Evolutionary conservation across 2,797 vertebrate species (phyloP).

Genomic region (Neosalanx taihuensis): DNA sequence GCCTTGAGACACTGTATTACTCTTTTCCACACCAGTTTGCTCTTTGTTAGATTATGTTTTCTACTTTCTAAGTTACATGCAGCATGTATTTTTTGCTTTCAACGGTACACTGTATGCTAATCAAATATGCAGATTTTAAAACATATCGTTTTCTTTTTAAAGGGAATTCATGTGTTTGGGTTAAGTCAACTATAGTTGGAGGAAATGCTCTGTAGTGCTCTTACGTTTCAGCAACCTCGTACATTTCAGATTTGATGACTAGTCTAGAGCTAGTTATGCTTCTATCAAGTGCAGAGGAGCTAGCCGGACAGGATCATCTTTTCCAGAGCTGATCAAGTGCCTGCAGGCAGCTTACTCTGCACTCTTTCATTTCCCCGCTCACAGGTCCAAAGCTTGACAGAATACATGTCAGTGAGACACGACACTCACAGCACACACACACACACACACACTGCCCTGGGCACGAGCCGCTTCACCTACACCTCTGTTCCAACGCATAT

Average conservation of each 20-base stretch:
- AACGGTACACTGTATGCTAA: too few relatives aligned
- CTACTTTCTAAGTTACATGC: too few relatives aligned
- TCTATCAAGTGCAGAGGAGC: slow-evolving; percentile 35
- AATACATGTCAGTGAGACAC: slow-evolving; percentile 6
- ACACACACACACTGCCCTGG: too few relatives aligned
- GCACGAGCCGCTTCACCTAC: not conserved
- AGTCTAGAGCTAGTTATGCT: slow-evolving; percentile 41
- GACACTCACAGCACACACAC: too few relatives aligned
- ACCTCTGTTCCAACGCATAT: not conserved
- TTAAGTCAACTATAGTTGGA: not conserved
- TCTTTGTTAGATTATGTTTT: too few relatives aligned
- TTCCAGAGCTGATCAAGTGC: slow-evolving; percentile 46
- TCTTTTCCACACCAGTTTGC: too few relatives aligned
- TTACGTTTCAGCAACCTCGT: not conserved
- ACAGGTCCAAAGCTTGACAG: slow-evolving; percentile 29
- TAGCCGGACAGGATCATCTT: slow-evolving; percentile 41
- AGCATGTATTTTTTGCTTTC: too few relatives aligned
- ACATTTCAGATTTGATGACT: slow-evolving; percentile 29
- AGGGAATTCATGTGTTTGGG: too few relatives aligned
- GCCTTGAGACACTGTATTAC: too few relatives aligned
- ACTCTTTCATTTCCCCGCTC: slow-evolving; percentile 46
- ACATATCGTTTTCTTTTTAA: too few relatives aligned
- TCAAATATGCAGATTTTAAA: too few relatives aligned
- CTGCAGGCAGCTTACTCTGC: slow-evolving; percentile 48
- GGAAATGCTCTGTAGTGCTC: not conserved